Percentiles rank a stretch among this genome's conserved stretches.
Evolutionary conservation across 2,113 vertebrate genomes (phyloP).

Genomic region (Pluvianellus socialis): DNA sequence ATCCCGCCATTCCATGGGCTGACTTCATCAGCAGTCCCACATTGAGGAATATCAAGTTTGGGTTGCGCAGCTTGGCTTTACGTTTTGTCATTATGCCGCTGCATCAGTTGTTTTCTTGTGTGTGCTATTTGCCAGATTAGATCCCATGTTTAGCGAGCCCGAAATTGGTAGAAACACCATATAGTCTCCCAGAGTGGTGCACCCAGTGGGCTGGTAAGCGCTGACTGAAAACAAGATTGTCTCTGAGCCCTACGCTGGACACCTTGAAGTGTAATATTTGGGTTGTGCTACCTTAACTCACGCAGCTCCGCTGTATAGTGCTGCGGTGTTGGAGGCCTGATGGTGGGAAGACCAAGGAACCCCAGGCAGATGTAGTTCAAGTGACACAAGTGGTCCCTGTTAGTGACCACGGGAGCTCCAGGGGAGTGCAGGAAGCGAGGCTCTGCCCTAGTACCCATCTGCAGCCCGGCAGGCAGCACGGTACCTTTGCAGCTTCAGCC

Average conservation of each 20-base stretch:
- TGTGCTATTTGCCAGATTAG: background rate
- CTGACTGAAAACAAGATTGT: background rate
- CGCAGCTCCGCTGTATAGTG: background rate
- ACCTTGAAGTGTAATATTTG: background rate
- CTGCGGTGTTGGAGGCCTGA: background rate
- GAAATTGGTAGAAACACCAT: background rate
- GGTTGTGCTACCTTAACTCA: background rate
- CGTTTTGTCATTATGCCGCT: background rate
- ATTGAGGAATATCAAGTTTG: background rate
- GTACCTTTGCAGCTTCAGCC: background rate
- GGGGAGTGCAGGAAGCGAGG: background rate
- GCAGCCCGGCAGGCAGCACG: background rate
- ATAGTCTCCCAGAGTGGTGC: background rate
- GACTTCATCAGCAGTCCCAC: background rate
- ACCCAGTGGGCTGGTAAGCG: background rate
- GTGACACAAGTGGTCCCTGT: background rate
- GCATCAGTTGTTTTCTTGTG: background rate
- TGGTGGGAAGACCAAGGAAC: background rate
- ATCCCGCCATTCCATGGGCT: background rate
- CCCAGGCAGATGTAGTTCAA: background rate
- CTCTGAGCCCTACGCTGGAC: background rate
- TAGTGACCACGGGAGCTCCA: background rate
- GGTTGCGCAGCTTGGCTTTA: background rate
- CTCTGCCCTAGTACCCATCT: background rate
- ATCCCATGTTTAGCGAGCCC: background rate